A percentile compares a stretch with the other conserved stretches of the same genome.
phyloP scores from a whole-genome alignment of 1,140 invertebrate genomes.

The Calycopis cecrops region DNA sequence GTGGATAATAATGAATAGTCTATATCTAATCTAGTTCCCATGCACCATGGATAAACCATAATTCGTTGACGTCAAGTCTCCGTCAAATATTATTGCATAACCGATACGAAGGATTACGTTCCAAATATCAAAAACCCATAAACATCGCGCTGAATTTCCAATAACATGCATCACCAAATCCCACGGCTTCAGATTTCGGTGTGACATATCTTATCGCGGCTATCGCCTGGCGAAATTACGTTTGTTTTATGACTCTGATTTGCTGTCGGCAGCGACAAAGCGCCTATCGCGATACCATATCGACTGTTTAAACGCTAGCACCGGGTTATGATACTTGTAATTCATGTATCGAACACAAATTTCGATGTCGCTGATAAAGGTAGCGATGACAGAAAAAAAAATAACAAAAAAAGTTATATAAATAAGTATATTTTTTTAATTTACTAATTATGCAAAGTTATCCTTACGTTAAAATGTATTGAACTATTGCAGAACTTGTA shows the following conservation, averaged over 20 bases:
- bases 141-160: constrained; percentile 37
- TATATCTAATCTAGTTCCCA: too few species aligned
- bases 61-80: too few species aligned
- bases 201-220: constrained; percentile 55
- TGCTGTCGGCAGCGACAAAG: constrained; percentile 62
- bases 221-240: constrained; percentile 64
- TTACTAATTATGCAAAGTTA: too few species aligned
- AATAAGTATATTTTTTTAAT: too few species aligned
- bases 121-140: constrained; percentile 16
- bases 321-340: constrained; percentile 66
- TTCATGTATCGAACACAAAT: constrained; percentile 69
- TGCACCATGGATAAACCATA: too few species aligned
- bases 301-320: constrained; percentile 53
- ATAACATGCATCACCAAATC: constrained; percentile 56
- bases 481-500: too few species aligned
- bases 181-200: constrained; percentile 68
- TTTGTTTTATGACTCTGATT: constrained; percentile 73
- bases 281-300: constrained; percentile 38
- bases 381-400: constrained; percentile 39
- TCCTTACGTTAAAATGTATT: too few species aligned
- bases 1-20: too few species aligned
- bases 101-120: too few species aligned
- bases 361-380: constrained; percentile 55
- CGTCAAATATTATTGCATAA: too few species aligned
- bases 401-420: neutral